Percentiles rank a stretch among this genome's conserved stretches.
Conservation (phyloP, 2,113 vertebrate genomes). For the Dicaeum eximium region DNA sequence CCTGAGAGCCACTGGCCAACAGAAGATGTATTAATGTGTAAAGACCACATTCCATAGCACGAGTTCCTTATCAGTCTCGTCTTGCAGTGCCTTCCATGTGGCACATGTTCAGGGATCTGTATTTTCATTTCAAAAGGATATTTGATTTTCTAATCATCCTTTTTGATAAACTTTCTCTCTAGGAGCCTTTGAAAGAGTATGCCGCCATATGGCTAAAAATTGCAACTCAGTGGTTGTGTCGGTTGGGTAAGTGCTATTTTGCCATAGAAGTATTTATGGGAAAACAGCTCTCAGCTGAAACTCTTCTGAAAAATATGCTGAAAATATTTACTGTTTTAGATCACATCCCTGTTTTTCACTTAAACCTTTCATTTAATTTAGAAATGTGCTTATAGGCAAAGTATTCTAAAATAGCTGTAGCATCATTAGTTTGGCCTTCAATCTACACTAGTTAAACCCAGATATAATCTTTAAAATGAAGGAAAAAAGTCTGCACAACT, state of each 20-base stretch:
- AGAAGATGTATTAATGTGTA: not conserved
- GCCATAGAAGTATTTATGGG: not conserved
- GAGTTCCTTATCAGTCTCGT: accelerated
- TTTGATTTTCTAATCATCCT: not conserved
- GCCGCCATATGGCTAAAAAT: conserved; percentile 24
- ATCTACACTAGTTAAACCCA: not conserved
- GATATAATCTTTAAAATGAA: not conserved
- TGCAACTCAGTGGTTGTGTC: conserved; percentile 2
- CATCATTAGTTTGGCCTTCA: not conserved
- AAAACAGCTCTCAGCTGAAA: not conserved
- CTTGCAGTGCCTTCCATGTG: not conserved
- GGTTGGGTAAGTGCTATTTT: conserved; percentile 28
- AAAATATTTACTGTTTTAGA: not conserved
- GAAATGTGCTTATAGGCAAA: not conserved
- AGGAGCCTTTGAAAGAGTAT: conserved; percentile 37
- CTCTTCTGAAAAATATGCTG: not conserved
- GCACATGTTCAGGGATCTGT: not conserved
- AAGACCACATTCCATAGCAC: not conserved
- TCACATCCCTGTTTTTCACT: not conserved
- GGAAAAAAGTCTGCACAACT: not conserved
- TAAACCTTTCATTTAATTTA: not conserved
- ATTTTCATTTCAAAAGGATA: not conserved
- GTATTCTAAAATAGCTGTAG: not conserved
- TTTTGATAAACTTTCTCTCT: conserved; percentile 9
- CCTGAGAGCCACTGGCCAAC: not conserved